Base-by-base conservation (phyloP, 2,888 invertebrate species). In the Pristionchus fissidentatus region DNA sequence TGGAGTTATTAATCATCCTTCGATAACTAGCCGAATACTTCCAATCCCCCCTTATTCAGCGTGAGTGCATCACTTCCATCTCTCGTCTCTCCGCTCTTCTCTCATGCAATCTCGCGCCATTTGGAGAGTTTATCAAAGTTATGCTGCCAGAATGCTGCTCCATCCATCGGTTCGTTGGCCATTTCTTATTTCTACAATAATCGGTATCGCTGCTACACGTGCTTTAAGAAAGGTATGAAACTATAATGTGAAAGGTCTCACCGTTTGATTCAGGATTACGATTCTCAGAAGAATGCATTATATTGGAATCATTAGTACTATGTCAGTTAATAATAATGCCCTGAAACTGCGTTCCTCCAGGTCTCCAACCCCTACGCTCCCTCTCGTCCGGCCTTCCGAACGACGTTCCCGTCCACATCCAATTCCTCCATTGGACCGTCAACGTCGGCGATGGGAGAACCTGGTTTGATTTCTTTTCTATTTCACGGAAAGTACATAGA, bases 21-120 rank as follows among this genome's bases (percentile, higher is more conserved):
- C 8, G 19, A n/a, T 15, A n/a, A 60, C 32, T 35, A 8, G 32
- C 13, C n/a, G 10, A 35, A 70, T 70, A 70, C 19, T 15, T 46
- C 10, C 43, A n/a, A n/a, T n/a, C n/a, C n/a, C n/a, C n/a, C n/a
- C n/a, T 15, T 46, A 41, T 89, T 81, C 79, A 91, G 87, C 80
- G 87, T 8, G 92, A 92, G 77, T 92, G 92, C 83, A 84, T 92
- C 19, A 87, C 87, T n/a, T 89, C 88, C 0, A 84, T 92, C 86
- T 84, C 88, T 10, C 88, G 92, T 60, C 84, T 91, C 41, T 88
- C 88, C 22, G 87, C 89, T 10, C 83, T 89, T 4, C 85, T 89
- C n/a, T 87, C 90, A 1, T 89, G 89, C 81, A 90, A 88, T 79
- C 84, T 89, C 80, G 89, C 90, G 62, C 87, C 90, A 41, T 83